Evolutionary conservation across 2,888 invertebrate species (phyloP), one percentile per base, ranked within the genome.

Genomic region (Reticulitermes lucifugus): DNA sequence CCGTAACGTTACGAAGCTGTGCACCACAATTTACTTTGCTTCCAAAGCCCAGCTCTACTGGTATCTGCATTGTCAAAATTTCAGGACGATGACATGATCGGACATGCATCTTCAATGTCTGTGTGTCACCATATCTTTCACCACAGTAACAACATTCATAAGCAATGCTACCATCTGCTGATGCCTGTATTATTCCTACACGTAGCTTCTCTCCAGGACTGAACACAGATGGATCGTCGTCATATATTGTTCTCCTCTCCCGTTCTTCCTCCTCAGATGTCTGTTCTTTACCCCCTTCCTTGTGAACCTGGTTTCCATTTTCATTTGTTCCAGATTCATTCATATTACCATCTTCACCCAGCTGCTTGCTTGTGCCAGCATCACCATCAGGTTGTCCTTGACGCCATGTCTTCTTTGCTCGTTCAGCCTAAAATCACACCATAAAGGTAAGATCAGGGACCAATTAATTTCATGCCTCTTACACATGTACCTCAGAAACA

Each of bases 1-100:
- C 86, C 4, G 86, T 87, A 21, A 85, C 85, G 29, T 87, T 87
- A 7, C 81, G 83, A 55, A 88, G 86, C 85, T 88, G 88, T 60
- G 88, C 85, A 25, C 87, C 87, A 60, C 86, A 86, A 77, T 87
- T 86, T 29, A 86, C 81, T 55, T 84, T 86, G 22, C 75, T 82
- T 3, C 87, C 87, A 25, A 86, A 83, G 0, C 86, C 87, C 65
- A 86, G 51, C 51, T 86, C 85, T 25, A 83, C 65, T 14, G 87
- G 87, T 4, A 87, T 85, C 51, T 80, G 83, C 29, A 83, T 83
- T 35, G 85, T 86, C 22, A 86, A 80, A 35, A 85, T 46, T 73
- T 85, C 85, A 18, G 86, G 86, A 21, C 80, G 83, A 81, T 86
- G 86, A 29, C 75, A 59, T 3, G 60, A 25, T 12, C 81, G 80